These are phyloP conservation scores for Myiothlypis chrysogaster DNA, from an alignment of 2,797 vertebrate species.

Conservation along the genomic window DNA sequence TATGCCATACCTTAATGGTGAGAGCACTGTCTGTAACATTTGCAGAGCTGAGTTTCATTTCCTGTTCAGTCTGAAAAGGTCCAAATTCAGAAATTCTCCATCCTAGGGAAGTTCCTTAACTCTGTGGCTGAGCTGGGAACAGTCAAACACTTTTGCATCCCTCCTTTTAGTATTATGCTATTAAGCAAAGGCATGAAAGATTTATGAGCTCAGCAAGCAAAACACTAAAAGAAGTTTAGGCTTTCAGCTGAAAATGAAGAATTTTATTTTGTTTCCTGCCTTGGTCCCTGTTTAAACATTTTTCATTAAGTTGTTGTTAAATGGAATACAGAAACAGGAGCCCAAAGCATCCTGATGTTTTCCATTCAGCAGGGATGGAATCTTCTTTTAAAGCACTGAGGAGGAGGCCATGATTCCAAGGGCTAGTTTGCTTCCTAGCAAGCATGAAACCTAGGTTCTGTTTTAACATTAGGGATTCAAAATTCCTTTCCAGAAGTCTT, in stretches of 20 bases:
- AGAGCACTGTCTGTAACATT: conserved; percentile 26
- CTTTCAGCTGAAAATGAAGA: conserved; percentile 34
- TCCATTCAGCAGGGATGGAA: neutral
- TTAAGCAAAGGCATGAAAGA: conserved; percentile 24
- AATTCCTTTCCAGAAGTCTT: neutral
- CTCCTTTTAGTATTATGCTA: neutral
- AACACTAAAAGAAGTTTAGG: conserved; percentile 2
- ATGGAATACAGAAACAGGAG: neutral
- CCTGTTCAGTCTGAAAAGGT: conserved; percentile 19
- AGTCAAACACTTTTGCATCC: neutral
- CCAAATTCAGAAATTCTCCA: conserved; percentile 14
- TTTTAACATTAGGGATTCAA: neutral
- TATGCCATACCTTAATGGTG: neutral
- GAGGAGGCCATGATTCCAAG: neutral
- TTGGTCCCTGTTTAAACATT: conserved; percentile 16
- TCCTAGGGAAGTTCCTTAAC: neutral
- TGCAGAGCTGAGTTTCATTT: conserved; percentile 18
- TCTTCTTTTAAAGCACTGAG: neutral
- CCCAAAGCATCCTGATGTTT: neutral
- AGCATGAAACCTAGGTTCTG: neutral
- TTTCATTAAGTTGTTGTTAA: neutral
- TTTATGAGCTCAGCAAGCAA: conserved; percentile 41
- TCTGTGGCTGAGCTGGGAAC: neutral
- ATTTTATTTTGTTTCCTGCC: conserved; percentile 48
- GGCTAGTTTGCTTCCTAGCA: neutral